phyloP scores from a whole-genome alignment of 2,888 invertebrate genomes.

The Oscheius onirici region DNA sequence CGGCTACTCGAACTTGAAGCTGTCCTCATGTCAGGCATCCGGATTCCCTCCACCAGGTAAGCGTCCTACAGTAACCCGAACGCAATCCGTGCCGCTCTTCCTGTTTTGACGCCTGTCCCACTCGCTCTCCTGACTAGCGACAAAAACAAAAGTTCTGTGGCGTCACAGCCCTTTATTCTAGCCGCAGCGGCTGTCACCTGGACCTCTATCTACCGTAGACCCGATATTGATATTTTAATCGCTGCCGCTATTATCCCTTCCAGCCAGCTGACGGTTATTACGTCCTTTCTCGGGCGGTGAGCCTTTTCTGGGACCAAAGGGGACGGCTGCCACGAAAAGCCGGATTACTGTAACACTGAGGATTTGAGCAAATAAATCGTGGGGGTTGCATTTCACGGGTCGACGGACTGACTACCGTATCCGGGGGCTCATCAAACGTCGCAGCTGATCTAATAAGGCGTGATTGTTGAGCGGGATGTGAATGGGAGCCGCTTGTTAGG shows the following conservation, averaged over 20 bases:
- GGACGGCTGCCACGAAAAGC: constrained; percentile 20
- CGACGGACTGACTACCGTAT: constrained; percentile 20
- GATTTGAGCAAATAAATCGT: constrained; percentile 8
- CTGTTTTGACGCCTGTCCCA: constrained; percentile 23
- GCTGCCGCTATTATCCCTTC: constrained; percentile 31
- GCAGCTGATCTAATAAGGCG: constrained; percentile 33
- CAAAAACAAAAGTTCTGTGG: constrained; percentile 24
- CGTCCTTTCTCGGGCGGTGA: constrained; percentile 2
- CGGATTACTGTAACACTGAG: constrained; percentile 28
- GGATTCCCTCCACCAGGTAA: constrained; percentile 30
- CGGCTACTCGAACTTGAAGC: constrained; percentile 44
- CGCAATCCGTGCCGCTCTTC: constrained; percentile 23
- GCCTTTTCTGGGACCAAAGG: constrained; percentile 15
- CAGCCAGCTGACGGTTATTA: constrained; percentile 25
- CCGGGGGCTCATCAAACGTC: constrained; percentile 32
- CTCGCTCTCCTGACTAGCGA: not conserved
- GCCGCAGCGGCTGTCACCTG: constrained; percentile 26
- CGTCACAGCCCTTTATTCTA: not conserved
- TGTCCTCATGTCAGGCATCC: constrained; percentile 31
- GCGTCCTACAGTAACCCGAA: constrained; percentile 18
- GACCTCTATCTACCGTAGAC: not conserved
- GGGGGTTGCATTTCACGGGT: constrained; percentile 14
- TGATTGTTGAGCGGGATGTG: constrained; percentile 32
- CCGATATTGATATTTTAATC: constrained; percentile 33
- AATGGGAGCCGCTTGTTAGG: constrained; percentile 32